Evolutionary conservation across 2,797 vertebrate genomes (phyloP), one percentile per base, ranked within the genome.

Genomic region (Rhinogobio ventralis): DNA sequence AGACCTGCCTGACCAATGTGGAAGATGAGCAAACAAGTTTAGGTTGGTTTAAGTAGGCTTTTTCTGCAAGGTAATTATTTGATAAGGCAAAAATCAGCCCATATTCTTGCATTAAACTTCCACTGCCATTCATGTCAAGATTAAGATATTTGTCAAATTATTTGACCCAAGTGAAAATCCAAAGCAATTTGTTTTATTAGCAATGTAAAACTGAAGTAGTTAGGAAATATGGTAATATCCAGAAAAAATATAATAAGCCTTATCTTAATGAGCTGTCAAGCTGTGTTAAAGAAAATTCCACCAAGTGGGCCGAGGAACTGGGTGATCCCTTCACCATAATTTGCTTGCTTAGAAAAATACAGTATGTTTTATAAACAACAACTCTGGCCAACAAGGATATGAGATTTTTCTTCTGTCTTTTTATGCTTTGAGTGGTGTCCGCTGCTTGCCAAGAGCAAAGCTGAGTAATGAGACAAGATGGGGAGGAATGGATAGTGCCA

Each of bases 381-480:
- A 53, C 57, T 46, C 62, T 53, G 30, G 85, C 45, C 79, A 82
- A 68, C 74, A 82, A 80, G 82, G 79, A 85, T 83, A 68, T 82
- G 66, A 84, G 66, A 66, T 60, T 51, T 83, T 80, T 71, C 30
- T 75, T 19, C 42, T 71, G 51, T 79, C 75, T 86, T 87, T 85
- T 86, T 81, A 74, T 84, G 33, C 46, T 86, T 84, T 76, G 33
- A 85, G 80, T 83, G 67, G 36, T 23, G 80, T 86, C 74, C 53
- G 72, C 72, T 80, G 82, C 64, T 73, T 89, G 79, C 76, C 82
- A 87, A 89, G 79, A 84, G 77, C 36, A 79, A 83, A 87, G 78
- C 53, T 39, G 69, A 51, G 71, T 72, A 89, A 84, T 83, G 77
- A 88, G 73, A 77, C 85, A 80, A 83, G 89, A 87, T 86, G 88